Base-by-base conservation (phyloP, 2,797 vertebrate genomes). In the Garrulus glandarius region DNA sequence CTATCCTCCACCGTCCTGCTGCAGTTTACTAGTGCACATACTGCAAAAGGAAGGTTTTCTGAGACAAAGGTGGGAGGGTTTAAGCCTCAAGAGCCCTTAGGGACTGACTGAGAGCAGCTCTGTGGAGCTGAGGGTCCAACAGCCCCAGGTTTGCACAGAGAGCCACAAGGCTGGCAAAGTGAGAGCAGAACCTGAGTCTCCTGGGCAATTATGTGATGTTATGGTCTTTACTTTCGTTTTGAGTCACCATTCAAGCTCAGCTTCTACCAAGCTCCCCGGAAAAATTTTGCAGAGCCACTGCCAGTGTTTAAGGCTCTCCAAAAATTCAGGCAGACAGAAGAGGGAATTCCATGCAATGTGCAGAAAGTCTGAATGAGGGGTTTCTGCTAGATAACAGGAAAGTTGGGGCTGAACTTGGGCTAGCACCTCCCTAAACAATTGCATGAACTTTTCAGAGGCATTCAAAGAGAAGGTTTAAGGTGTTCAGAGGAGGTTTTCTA, bases 301-400 rank as follows among this genome's bases (percentile, higher is more conserved):
- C 89, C 89, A 93, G 17, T 36, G 68, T 59, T 84, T 52, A 65
- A 86, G 52, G 61, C 74, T 93, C 63, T 96, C 95, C 79, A 95
- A 87, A 96, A 94, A 84, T 49, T 60, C 83, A 82, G 71, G 64
- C 92, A 96, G 91, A 93, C 84, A 95, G 94, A 94, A 96, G 37
- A 96, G 83, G 91, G 96, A 96, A 93, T 95, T 90, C 87, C 87
- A 93, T 2, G 5, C 59, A 59, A 83, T 0, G 5, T 69, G 70
- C 68, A 91, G 60, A 79, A 81, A 87, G 76, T 59, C 84, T 72
- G 76, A 90, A 89, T 78, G 87, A 78, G 19, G 23, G 19, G 55
- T 65, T 90, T 76, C 79, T 93, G 63, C 76, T 63, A 93, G 94
- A 92, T 88, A 96, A 88, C 6, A 15, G 83, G 91, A 84, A 67